Evolutionary conservation across 2,113 vertebrate species (phyloP).

Genomic region (Trochalopteron elliotii): DNA sequence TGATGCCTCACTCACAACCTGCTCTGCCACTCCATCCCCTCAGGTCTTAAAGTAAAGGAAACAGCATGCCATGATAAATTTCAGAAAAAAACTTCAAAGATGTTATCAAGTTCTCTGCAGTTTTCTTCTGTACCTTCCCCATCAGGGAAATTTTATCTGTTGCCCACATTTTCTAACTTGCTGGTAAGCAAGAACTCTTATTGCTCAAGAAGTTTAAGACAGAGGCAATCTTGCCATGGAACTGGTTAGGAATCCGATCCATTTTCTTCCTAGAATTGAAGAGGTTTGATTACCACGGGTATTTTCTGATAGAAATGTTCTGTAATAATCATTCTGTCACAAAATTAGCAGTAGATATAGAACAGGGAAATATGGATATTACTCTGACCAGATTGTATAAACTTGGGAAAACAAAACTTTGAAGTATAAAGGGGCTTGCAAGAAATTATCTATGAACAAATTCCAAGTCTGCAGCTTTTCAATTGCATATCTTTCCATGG

Average conservation of each 20-base stretch:
- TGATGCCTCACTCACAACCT: neutral
- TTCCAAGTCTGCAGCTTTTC: neutral
- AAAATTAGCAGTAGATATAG: neutral
- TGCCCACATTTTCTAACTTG: neutral
- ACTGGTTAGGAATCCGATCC: neutral
- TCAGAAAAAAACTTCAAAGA: neutral
- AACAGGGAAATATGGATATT: accelerated
- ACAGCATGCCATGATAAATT: neutral
- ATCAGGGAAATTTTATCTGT: neutral
- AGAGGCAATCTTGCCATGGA: neutral
- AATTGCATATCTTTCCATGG: accelerated
- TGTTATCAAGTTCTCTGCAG: neutral
- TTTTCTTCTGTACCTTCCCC: neutral
- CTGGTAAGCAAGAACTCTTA: neutral
- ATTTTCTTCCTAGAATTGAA: neutral
- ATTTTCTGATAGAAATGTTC: neutral
- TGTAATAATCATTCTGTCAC: neutral
- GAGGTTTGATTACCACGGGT: neutral
- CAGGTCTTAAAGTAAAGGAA: neutral
- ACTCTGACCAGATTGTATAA: neutral
- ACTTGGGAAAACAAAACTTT: neutral
- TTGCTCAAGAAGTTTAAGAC: neutral
- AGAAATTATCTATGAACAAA: neutral
- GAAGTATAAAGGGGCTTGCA: neutral
- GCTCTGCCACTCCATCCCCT: neutral